Conservation (phyloP, 2,113 vertebrate genomes). For the Phyllostomus discolor region DNA sequence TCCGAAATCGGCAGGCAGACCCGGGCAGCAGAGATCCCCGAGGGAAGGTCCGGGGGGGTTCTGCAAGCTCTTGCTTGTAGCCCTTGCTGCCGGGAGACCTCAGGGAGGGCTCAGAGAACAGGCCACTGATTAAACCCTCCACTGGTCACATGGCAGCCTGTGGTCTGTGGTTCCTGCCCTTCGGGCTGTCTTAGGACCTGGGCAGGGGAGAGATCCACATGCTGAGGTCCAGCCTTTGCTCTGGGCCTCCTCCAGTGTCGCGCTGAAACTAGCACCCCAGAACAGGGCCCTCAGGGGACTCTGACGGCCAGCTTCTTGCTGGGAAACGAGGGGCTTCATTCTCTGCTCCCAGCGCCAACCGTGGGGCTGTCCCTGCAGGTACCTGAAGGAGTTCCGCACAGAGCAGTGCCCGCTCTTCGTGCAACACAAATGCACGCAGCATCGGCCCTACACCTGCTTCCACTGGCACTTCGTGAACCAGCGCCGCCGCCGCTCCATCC, state of each 20-base stretch:
- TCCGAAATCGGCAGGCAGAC: not conserved
- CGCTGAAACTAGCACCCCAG: not conserved
- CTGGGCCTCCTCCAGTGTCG: not conserved
- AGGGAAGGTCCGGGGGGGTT: not conserved
- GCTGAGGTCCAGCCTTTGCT: not conserved
- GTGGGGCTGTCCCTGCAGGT: conserved; percentile 80
- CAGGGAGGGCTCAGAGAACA: not conserved
- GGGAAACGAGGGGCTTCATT: not conserved
- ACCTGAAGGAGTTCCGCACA: conserved; percentile 98
- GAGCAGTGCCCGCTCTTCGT: conserved; percentile 98
- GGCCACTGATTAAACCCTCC: not conserved
- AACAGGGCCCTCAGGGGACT: not conserved
- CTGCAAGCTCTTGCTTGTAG: not conserved
- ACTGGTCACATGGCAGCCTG: not conserved
- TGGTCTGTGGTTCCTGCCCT: not conserved
- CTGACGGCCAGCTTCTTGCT: not conserved
- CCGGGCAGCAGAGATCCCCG: not conserved
- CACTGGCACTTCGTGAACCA: conserved; percentile 99
- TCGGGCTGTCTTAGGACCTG: not conserved
- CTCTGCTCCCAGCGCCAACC: not conserved
- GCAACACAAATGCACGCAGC: conserved; percentile 98
- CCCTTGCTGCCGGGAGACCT: not conserved
- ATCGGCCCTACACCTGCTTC: conserved; percentile 97
- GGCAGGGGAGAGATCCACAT: not conserved
- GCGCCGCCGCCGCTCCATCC: conserved; percentile 94